Evolutionary conservation across 2,113 vertebrate species (phyloP).

Genomic region (Scatophagus argus): DNA sequence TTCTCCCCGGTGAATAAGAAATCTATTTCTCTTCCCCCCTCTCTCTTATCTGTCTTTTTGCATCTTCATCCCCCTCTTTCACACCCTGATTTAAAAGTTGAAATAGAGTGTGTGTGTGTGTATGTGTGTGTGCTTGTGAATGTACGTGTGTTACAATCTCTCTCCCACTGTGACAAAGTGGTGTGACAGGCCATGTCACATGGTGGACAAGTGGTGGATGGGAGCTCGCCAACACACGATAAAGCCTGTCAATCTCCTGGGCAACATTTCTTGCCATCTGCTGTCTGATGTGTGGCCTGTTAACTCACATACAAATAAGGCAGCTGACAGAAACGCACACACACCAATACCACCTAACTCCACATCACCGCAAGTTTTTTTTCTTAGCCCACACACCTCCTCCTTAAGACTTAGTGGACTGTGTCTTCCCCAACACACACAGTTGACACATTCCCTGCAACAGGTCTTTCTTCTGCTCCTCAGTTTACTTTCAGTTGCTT

Average conservation of each 20-base stretch:
- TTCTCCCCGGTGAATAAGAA: constrained; percentile 55
- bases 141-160: constrained; percentile 19
- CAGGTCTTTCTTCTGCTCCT: constrained; percentile 13
- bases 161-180: constrained; percentile 71
- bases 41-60: constrained; percentile 33
- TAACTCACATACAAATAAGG: constrained; percentile 4
- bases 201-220: constrained; percentile 67
- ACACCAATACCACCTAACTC: constrained; percentile 32
- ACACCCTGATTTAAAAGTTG: constrained; percentile 55
- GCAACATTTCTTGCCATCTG: constrained; percentile 41
- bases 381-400: constrained; percentile 37
- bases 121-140: constrained; percentile 9
- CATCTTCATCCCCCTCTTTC: constrained; percentile 30
- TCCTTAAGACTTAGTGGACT: constrained; percentile 26
- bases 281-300: constrained; percentile 44
- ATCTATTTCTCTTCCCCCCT: constrained; percentile 57
- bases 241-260: constrained; percentile 74
- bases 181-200: constrained; percentile 76
- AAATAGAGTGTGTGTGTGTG: constrained; percentile 41
- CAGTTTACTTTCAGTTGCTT: too few relatives aligned
- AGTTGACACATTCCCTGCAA: not conserved
- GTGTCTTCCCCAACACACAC: constrained; percentile 32
- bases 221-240: constrained; percentile 54
- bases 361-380: constrained; percentile 32
- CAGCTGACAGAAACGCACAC: constrained; percentile 9